phyloP scores from a whole-genome alignment of 2,888 invertebrate genomes.

The Phasia obesa region DNA sequence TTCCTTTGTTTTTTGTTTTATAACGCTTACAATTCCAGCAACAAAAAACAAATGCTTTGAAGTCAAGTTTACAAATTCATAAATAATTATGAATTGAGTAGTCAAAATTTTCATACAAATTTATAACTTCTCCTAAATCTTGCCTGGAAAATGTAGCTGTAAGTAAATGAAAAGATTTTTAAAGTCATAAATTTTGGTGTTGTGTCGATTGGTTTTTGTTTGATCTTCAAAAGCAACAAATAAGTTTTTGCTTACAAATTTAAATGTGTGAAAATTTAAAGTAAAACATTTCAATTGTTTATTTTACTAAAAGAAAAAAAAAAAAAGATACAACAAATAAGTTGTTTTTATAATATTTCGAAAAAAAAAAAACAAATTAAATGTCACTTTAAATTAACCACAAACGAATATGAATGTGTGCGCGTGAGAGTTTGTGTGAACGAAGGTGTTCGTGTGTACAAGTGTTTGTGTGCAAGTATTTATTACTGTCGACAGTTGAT shows the following conservation, averaged over 20 bases:
- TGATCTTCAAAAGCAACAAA: conserved; percentile 54
- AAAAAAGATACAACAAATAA: conserved; percentile 4
- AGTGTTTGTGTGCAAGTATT: conserved; percentile 17
- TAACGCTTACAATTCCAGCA: too few species aligned
- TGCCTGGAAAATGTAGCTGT: too few species aligned
- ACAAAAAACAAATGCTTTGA: conserved; percentile 73
- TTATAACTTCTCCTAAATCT: too few species aligned
- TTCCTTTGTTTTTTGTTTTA: background rate
- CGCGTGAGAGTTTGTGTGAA: background rate
- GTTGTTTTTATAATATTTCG: conserved; percentile 30
- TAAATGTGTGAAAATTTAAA: background rate
- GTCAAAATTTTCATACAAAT: too few species aligned
- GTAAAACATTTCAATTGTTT: conserved; percentile 40
- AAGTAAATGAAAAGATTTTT: background rate
- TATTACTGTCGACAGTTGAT: conserved; percentile 57
- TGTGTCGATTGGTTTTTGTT: conserved; percentile 19
- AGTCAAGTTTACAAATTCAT: conserved; percentile 70
- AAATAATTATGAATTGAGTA: conserved; percentile 50
- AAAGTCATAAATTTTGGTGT: too few species aligned
- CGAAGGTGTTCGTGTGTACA: conserved; percentile 22
- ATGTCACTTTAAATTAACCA: conserved; percentile 65
- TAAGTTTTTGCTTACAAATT: background rate
- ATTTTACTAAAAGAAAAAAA: conserved; percentile 28
- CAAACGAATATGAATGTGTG: conserved; percentile 16
- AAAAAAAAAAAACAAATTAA: conserved; percentile 67